phyloP scores from a whole-genome alignment of 53 echinoderm and acorn worm genomes.

The Antedon mediterranea region DNA sequence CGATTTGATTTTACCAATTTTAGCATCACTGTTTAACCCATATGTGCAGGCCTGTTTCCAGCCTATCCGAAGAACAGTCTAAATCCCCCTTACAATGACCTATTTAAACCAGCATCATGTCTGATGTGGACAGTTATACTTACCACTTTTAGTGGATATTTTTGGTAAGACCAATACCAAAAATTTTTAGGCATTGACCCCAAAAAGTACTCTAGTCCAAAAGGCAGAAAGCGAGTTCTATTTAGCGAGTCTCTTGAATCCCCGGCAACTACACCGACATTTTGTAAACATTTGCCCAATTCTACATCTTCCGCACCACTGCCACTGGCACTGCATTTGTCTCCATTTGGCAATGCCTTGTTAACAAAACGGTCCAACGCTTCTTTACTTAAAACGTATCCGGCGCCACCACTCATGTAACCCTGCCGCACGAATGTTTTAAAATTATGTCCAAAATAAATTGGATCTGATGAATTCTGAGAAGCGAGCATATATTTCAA shows the following conservation, averaged over 20 bases:
- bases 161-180: conserved; percentile 13
- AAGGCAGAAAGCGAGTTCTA: conserved; percentile 35
- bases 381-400: conserved; percentile 39
- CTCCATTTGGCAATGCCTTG: not conserved
- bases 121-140: too few species aligned
- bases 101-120: too few species aligned
- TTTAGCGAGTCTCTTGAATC: conserved; percentile 31
- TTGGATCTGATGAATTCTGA: conserved; percentile 22
- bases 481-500: conserved; percentile 35
- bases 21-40: too few species aligned
- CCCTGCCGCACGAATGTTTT: not conserved
- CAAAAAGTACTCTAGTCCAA: not conserved
- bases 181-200: not conserved
- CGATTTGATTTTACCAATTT: too few species aligned
- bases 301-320: conserved; percentile 25
- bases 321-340: not conserved
- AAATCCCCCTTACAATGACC: too few species aligned
- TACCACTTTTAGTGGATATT: conserved; percentile 10
- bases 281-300: conserved; percentile 21
- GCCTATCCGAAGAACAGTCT: too few species aligned
- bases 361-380: conserved; percentile 19
- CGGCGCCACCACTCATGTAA: conserved; percentile 58
- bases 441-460: conserved; percentile 35
- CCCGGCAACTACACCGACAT: conserved; percentile 15
- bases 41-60: too few species aligned